A percentile compares a stretch with the other conserved stretches of the same genome.
Evolutionary conservation across 2,113 vertebrate species (phyloP).

Genomic region (Crotalus horridus): DNA sequence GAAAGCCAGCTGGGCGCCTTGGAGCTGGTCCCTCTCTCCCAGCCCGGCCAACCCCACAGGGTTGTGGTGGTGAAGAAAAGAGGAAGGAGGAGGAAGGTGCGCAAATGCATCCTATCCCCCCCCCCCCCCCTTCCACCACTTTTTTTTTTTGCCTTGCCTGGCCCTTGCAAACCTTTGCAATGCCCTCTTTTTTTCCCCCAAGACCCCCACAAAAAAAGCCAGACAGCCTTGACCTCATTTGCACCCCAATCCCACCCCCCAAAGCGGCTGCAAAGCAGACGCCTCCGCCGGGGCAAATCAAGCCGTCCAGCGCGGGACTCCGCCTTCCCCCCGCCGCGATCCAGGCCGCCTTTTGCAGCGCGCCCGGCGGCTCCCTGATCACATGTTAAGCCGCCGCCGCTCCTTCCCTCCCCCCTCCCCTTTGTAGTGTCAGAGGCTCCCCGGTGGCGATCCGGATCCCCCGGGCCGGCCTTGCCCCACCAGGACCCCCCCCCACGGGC

Average conservation of each 20-base stretch:
- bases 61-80: too few relatives aligned
- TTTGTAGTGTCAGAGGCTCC: constrained; percentile 83
- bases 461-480: constrained; percentile 59
- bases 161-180: not conserved
- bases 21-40: too few relatives aligned
- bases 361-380: constrained; percentile 75
- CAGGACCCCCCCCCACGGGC: constrained; percentile 26
- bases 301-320: not conserved
- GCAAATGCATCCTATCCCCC: too few relatives aligned
- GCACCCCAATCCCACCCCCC: too few relatives aligned
- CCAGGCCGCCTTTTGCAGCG: constrained; percentile 83
- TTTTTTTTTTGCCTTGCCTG: not conserved
- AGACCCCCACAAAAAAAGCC: too few relatives aligned
- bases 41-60: too few relatives aligned
- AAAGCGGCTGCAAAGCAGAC: too few relatives aligned
- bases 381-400: constrained; percentile 73
- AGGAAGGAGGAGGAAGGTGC: too few relatives aligned
- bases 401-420: constrained; percentile 65
- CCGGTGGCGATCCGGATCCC: constrained; percentile 78
- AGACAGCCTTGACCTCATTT: not conserved
- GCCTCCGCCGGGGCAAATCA: not conserved
- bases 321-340: constrained; percentile 43
- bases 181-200: not conserved
- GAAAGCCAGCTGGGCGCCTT: too few relatives aligned
- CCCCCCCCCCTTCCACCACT: too few relatives aligned